These are phyloP conservation scores for Microchrysa polita DNA, from an alignment of 2,888 invertebrate species.

Conservation along the genomic window DNA sequence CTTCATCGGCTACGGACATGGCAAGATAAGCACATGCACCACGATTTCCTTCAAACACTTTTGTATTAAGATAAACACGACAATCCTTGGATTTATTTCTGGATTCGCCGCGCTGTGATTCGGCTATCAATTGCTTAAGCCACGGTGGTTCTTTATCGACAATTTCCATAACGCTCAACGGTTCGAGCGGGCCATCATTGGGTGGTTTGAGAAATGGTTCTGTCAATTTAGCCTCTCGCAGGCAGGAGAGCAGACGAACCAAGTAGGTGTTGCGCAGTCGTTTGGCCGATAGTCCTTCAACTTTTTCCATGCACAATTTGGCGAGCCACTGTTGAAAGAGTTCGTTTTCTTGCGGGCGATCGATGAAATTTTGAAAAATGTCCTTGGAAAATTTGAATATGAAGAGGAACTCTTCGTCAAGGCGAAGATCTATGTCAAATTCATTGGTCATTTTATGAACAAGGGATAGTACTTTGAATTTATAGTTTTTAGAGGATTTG, in stretches of 20 bases:
- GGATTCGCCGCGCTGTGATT: neutral
- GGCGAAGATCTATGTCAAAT: constrained; percentile 44
- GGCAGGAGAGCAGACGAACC: constrained; percentile 55
- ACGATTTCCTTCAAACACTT: constrained; percentile 53
- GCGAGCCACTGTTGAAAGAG: constrained; percentile 52
- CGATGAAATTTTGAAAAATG: constrained; percentile 37
- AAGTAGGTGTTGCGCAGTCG: constrained; percentile 57
- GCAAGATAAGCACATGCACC: constrained; percentile 55
- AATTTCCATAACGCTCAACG: constrained; percentile 23
- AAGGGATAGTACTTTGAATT: constrained; percentile 1
- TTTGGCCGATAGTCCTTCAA: constrained; percentile 53
- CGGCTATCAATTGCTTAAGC: constrained; percentile 32
- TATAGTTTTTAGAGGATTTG: neutral
- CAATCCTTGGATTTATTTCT: constrained; percentile 41
- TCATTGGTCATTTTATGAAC: constrained; percentile 24
- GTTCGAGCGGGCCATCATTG: constrained; percentile 47
- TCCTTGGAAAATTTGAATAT: constrained; percentile 48
- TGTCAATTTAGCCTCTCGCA: constrained; percentile 54
- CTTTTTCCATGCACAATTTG: constrained; percentile 54
- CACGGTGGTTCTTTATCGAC: constrained; percentile 46
- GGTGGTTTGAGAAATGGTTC: constrained; percentile 56
- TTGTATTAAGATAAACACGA: constrained; percentile 52
- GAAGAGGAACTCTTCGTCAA: constrained; percentile 50
- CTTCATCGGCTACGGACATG: constrained; percentile 53
- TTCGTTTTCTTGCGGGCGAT: constrained; percentile 34